phyloP scores from a whole-genome alignment of 2,888 invertebrate genomes.

The Drosophila subquinaria region DNA sequence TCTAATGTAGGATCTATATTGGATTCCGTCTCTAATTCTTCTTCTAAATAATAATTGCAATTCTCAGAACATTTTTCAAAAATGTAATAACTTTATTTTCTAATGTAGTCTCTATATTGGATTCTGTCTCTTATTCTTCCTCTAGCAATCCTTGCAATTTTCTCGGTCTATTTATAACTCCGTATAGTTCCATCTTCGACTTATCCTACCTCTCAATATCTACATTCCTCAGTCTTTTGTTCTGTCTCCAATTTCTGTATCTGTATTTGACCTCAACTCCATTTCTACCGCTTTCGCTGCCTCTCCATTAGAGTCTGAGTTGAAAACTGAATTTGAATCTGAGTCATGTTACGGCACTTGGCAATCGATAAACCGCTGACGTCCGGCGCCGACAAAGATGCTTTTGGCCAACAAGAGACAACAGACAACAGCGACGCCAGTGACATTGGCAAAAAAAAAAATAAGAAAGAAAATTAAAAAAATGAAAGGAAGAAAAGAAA shows the following conservation, averaged over 20 bases:
- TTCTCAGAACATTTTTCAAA: too few relatives aligned
- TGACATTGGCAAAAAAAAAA: conserved; percentile 37
- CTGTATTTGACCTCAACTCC: background rate
- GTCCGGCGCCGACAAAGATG: conserved; percentile 49
- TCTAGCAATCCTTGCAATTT: too few relatives aligned
- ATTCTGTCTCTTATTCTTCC: too few relatives aligned
- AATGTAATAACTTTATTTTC: too few relatives aligned
- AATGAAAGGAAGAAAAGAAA: conserved; percentile 40
- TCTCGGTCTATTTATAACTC: background rate
- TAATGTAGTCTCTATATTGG: too few relatives aligned
- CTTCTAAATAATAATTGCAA: too few relatives aligned
- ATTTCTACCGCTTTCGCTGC: too few relatives aligned
- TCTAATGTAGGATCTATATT: too few relatives aligned
- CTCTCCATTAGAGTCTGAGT: background rate
- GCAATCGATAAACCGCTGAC: conserved; percentile 74
- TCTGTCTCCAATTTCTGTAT: background rate
- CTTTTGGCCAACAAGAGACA: conserved; percentile 34
- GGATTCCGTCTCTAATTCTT: too few relatives aligned
- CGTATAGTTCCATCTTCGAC: background rate
- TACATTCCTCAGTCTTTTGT: background rate
- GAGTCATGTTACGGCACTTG: conserved; percentile 68
- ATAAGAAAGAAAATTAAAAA: conserved; percentile 22
- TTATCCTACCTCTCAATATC: background rate
- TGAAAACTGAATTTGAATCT: conserved; percentile 47
- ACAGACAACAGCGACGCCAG: conserved; percentile 24